Evolutionary conservation across 1,140 invertebrate genomes (phyloP), one percentile per base, ranked within the genome.

Genomic region (Medauroidea extradentata): DNA sequence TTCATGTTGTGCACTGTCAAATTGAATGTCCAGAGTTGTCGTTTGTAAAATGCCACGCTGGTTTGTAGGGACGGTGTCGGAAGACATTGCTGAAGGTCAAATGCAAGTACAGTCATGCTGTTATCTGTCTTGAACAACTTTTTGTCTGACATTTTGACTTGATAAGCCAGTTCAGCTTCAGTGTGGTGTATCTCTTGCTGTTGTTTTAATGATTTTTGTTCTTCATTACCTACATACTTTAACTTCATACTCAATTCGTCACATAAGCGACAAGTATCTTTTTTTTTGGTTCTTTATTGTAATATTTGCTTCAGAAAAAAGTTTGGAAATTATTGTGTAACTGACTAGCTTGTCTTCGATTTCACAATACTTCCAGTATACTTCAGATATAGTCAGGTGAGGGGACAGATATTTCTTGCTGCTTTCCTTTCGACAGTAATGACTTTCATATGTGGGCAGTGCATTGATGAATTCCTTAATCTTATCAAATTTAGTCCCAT

Each of bases 1-100:
- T 25, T 54, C 50, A 46, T 68, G 27, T 69, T 66, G 59, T 70
- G 62, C 14, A 75, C 60, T 21, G 72, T 73, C 27, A 75, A 60
- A 54, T 75, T 75, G 42, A 65, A 75, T 3, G 67, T 73, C 70
- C 73, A 74, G 16, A 75, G 51, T 53, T 65, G 67, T 27, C 67
- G 48, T 61, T 69, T 68, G 58, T 74, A 75, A 64, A 70, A 73
- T 13, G 69, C 55, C 13, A 70, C 57, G 9, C 63, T 67, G 14
- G 65, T 65, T 39, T 60, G 48, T 11, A 73, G 56, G 39, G 52
- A 56, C 2, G 67, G 70, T 5, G 71, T 74, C 16, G 68, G 65
- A n/a, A 73, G 58, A 61, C 68, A 72, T 55, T 74, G 70, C 61
- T 73, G 69, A 13, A 72, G 59, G 62, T 72, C 69, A 62, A 72